A percentile compares a stretch with the other conserved stretches of the same genome.
phyloP scores from a whole-genome alignment of 1,140 invertebrate species.

The Babylonia areolata region DNA sequence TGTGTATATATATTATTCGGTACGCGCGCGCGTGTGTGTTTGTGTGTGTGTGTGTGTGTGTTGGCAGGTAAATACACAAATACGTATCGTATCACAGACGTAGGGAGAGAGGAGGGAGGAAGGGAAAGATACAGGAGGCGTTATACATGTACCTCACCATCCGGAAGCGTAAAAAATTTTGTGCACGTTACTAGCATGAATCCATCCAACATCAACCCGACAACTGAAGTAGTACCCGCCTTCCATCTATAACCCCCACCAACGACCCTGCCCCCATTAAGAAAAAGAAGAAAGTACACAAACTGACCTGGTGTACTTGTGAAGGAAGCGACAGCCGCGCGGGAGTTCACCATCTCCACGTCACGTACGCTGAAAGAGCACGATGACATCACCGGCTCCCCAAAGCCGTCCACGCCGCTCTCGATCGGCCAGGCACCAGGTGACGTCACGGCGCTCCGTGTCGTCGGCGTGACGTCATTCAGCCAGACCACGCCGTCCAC shows the following conservation, averaged over 20 bases:
- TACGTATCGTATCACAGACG: too few species aligned
- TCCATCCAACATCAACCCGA: too few species aligned
- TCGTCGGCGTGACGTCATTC: not conserved
- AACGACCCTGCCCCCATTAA: not conserved
- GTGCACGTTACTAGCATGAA: too few species aligned
- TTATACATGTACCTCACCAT: too few species aligned
- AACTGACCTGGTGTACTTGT: not conserved
- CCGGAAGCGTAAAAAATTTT: too few species aligned
- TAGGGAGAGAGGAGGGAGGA: too few species aligned
- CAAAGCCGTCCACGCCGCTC: constrained; percentile 44
- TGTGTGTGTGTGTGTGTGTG: not conserved
- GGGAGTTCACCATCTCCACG: constrained; percentile 30
- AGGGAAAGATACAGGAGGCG: too few species aligned
- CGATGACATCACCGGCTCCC: constrained; percentile 32
- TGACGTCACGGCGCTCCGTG: constrained; percentile 20
- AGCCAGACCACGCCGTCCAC: constrained; percentile 56
- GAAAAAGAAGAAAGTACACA: not conserved
- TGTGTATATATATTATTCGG: too few species aligned
- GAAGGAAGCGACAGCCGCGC: not conserved
- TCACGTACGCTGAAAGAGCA: constrained; percentile 35
- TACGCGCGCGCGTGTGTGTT: too few species aligned
- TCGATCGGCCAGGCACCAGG: constrained; percentile 31
- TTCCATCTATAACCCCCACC: too few species aligned
- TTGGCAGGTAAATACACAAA: too few species aligned
- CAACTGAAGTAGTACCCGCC: too few species aligned